These are phyloP conservation scores for Hyperoplus lanceolatus DNA, from an alignment of 2,797 vertebrate genomes.

Conservation along the genomic window DNA sequence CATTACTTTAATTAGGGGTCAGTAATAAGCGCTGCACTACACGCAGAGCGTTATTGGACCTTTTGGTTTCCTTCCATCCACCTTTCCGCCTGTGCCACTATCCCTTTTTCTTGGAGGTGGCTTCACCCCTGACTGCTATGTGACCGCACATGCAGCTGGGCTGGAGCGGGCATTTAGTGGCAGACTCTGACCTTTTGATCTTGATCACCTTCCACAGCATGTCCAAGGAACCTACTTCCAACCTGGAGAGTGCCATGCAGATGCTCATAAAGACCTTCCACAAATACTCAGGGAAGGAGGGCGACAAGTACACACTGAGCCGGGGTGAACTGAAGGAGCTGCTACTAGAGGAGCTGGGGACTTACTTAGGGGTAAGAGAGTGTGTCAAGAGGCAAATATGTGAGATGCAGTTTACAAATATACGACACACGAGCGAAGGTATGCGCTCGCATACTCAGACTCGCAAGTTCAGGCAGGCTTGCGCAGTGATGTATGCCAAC, in stretches of 20 bases:
- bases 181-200: slow-evolving; percentile 68
- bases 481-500: slow-evolving; percentile 41
- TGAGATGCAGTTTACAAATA: slow-evolving; percentile 32
- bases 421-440: slow-evolving; percentile 54
- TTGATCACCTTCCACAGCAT: slow-evolving; percentile 71
- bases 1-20: slow-evolving; percentile 34
- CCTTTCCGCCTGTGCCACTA: slow-evolving; percentile 43
- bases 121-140: slow-evolving; percentile 80
- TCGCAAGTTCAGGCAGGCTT: slow-evolving; percentile 68
- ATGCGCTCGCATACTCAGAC: slow-evolving; percentile 50
- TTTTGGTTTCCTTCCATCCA: slow-evolving; percentile 33
- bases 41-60: slow-evolving; percentile 55
- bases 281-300: slow-evolving; percentile 89
- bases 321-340: slow-evolving; percentile 86
- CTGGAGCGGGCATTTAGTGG: slow-evolving; percentile 72
- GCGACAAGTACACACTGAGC: slow-evolving; percentile 88
- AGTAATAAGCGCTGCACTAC: slow-evolving; percentile 48
- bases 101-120: slow-evolving; percentile 66
- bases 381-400: slow-evolving; percentile 37
- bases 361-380: slow-evolving; percentile 85
- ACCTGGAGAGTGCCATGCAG: slow-evolving; percentile 89
- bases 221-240: slow-evolving; percentile 88
- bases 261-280: slow-evolving; percentile 91
- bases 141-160: slow-evolving; percentile 77
- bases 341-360: slow-evolving; percentile 86